A percentile compares a stretch with the other conserved stretches of the same genome.
phyloP scores from a whole-genome alignment of 2,888 invertebrate species.

The Dryobota labecula region DNA sequence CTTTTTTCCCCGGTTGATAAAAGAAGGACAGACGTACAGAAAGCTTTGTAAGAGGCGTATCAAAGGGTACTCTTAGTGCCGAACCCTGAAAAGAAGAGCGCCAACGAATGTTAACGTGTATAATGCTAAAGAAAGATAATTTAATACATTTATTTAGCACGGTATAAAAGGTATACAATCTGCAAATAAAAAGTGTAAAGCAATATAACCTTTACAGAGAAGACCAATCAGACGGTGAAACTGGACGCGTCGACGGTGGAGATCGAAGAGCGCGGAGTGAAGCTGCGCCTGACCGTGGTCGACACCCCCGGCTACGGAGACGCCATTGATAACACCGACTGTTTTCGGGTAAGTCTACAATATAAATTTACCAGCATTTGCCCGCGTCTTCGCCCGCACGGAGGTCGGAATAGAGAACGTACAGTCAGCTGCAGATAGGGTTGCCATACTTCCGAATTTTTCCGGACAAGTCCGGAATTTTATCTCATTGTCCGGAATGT shows the following conservation, averaged over 20 bases:
- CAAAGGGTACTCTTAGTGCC: background rate
- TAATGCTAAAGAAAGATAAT: background rate
- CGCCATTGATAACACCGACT: conserved; percentile 98
- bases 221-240: conserved; percentile 97
- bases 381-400: background rate
- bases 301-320: conserved; percentile 99
- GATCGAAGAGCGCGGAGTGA: conserved; percentile 98
- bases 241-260: conserved; percentile 98
- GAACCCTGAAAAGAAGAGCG: background rate
- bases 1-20: background rate
- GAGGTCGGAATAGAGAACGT: too few relatives aligned
- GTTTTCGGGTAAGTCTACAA: conserved; percentile 92
- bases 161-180: background rate
- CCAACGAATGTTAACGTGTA: background rate
- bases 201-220: conserved; percentile 90
- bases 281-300: conserved; percentile 97
- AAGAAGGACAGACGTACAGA: background rate
- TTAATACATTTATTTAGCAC: background rate
- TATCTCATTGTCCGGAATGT: too few relatives aligned
- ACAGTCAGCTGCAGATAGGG: too few relatives aligned
- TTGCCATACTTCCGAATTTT: too few relatives aligned
- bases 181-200: background rate
- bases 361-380: background rate
- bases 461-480: too few relatives aligned
- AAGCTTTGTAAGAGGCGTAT: background rate